Base-by-base conservation (phyloP, 1,140 invertebrate genomes). In the Micrasema longulum region DNA sequence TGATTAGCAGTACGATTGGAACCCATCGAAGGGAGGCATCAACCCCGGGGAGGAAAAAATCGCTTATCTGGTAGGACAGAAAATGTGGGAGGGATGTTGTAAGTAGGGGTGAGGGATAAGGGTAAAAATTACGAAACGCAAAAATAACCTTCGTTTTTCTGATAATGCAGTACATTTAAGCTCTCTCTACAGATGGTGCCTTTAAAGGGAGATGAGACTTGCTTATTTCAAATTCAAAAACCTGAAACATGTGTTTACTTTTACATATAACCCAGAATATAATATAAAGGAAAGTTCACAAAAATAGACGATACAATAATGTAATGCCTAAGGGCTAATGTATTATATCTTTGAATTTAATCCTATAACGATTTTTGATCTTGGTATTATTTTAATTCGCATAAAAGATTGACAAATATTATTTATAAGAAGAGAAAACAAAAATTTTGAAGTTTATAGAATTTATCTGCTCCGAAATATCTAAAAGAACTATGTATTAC, bases 31-130 rank as follows among this genome's bases (percentile, higher is more conserved):
- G 31, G 3, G 31, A 11, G 12, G 55, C 16, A 20, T 60, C 14
- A 38, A 60, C 55, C 55, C 55, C 38, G 16, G 36, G 35, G 22
- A 60, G 41, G 55, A 60, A 60, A n/a, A 60, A 60, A 60, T 60
- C 35, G 53, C 35, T 38, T 60, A 60, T 60, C 26, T 60, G 55
- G 1, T 43, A 22, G 52, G n/a, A 22, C 55, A 16, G 31, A 5
- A 12, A 31, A n/a, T 11, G 31, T 12, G 16, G 36, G 55, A 36
- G 55, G 36, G 41, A 20, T 7, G 35, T 41, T 10, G 55, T 41
- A 36, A 18, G 36, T 60, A 11, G 36, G n/a, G 26, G 14, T 6
- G 52, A 12, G 31, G 23, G 2, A 31, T 38, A 60, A 20, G 52
- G 23, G 52, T 11, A 22, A 11, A 48, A 20, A 7, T n/a, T 60